phyloP scores from a whole-genome alignment of 1,140 invertebrate genomes.

The Tetramorium alpestre region DNA sequence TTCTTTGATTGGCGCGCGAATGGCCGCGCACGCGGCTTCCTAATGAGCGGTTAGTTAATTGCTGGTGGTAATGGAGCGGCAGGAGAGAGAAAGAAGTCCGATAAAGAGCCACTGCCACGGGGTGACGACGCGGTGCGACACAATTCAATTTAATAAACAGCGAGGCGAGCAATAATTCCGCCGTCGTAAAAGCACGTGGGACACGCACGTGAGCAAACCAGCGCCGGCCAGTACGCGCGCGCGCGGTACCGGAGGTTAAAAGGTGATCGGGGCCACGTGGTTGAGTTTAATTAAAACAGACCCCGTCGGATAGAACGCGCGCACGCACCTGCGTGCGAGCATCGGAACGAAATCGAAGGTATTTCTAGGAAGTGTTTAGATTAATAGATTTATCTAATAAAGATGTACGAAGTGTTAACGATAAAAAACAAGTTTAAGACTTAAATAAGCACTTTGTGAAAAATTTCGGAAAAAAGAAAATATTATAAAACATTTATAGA shows the following conservation, averaged over 20 bases:
- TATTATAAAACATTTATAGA: neutral
- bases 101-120: constrained; percentile 29
- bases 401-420: neutral
- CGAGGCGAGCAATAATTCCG: constrained; percentile 59
- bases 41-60: constrained; percentile 63
- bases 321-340: neutral
- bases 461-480: neutral
- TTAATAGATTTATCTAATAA: constrained; percentile 10
- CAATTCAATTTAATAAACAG: constrained; percentile 72
- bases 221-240: neutral
- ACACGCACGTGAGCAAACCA: constrained; percentile 52
- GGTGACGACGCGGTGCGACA: constrained; percentile 50
- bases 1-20: constrained; percentile 45
- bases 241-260: constrained; percentile 24
- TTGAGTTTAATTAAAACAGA: constrained; percentile 55
- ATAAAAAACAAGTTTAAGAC: neutral
- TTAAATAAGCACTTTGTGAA: neutral
- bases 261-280: constrained; percentile 25
- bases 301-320: neutral
- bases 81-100: neutral
- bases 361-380: constrained; percentile 2
- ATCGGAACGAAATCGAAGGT: neutral
- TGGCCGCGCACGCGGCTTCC: constrained; percentile 24
- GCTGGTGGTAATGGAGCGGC: constrained; percentile 43
- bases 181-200: constrained; percentile 66